phyloP scores from a whole-genome alignment of 37 sponge, comb jelly and placozoan species.

The Chondrosia reniformis region DNA sequence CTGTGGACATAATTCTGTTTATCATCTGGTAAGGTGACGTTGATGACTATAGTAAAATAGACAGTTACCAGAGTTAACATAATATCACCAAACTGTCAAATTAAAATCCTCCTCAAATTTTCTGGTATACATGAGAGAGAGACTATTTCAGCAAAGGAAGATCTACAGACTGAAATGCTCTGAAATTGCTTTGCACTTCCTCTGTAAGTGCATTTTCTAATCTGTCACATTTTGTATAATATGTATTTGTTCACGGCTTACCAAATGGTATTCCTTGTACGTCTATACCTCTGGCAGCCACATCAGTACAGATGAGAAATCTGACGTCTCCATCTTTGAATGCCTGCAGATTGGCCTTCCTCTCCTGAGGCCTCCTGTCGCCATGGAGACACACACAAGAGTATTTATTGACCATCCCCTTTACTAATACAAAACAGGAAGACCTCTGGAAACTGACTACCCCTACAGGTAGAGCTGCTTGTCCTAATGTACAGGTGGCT shows the following conservation, averaged over 20 bases:
- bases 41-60: constrained; percentile 67
- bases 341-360: constrained; percentile 75
- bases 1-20: constrained; percentile 92
- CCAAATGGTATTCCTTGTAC: constrained; percentile 89
- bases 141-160: too few relatives aligned
- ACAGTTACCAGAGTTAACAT: too few relatives aligned
- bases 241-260: too few relatives aligned
- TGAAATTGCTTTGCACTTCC: too few relatives aligned
- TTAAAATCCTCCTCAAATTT: too few relatives aligned
- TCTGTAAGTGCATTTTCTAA: too few relatives aligned
- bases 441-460: too few relatives aligned
- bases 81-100: too few relatives aligned
- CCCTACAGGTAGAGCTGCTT: too few relatives aligned
- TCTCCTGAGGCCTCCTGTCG: constrained; percentile 81
- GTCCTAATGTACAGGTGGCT: not conserved
- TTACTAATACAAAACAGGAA: constrained; percentile 22
- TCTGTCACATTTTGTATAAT: too few relatives aligned
- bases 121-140: too few relatives aligned
- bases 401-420: constrained; percentile 76
- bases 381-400: constrained; percentile 95
- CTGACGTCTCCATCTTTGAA: constrained; percentile 87
- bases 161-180: too few relatives aligned
- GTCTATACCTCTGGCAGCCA: constrained; percentile 96
- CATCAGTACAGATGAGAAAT: constrained; percentile 96
- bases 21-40: constrained; percentile 94